phyloP scores from a whole-genome alignment of 2,113 vertebrate species.

The Macaca nemestrina region DNA sequence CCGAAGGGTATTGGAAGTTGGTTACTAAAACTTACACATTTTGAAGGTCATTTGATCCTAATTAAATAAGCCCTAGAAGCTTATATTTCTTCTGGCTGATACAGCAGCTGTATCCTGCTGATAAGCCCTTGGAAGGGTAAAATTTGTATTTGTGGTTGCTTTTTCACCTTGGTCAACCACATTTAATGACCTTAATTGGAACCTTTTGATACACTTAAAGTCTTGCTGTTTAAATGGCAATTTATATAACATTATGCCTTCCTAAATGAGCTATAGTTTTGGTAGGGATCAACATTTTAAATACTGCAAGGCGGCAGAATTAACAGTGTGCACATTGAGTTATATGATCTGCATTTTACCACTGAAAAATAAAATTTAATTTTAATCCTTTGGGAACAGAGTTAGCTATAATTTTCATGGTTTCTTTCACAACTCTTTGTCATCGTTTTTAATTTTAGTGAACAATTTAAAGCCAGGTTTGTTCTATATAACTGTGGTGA shows the following conservation, averaged over 20 bases:
- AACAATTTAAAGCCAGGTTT: constrained; percentile 1
- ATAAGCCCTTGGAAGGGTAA: constrained; percentile 73
- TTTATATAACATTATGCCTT: constrained; percentile 73
- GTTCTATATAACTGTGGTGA: background rate
- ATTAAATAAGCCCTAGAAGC: constrained; percentile 68
- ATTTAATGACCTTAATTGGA: constrained; percentile 70
- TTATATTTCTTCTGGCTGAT: constrained; percentile 73
- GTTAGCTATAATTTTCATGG: background rate
- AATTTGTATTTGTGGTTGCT: constrained; percentile 60
- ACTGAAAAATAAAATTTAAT: constrained; percentile 54
- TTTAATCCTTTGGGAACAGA: constrained; percentile 44
- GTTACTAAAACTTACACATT: constrained; percentile 66
- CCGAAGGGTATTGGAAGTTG: background rate
- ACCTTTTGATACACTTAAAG: constrained; percentile 67
- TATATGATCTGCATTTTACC: constrained; percentile 27
- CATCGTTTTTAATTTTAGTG: constrained; percentile 51
- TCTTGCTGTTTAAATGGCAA: constrained; percentile 76
- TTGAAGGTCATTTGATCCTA: constrained; percentile 70
- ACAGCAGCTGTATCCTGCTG: constrained; percentile 67
- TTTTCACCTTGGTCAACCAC: constrained; percentile 76
- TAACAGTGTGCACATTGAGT: constrained; percentile 49
- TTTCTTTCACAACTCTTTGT: constrained; percentile 2
- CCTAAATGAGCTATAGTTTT: constrained; percentile 70
- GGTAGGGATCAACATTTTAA: constrained; percentile 65
- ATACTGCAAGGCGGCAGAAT: constrained; percentile 51